Evolutionary conservation across 53 echinoderm and acorn worm species (phyloP), one percentile per base, ranked within the genome.

Genomic region (Henricia sp.): DNA sequence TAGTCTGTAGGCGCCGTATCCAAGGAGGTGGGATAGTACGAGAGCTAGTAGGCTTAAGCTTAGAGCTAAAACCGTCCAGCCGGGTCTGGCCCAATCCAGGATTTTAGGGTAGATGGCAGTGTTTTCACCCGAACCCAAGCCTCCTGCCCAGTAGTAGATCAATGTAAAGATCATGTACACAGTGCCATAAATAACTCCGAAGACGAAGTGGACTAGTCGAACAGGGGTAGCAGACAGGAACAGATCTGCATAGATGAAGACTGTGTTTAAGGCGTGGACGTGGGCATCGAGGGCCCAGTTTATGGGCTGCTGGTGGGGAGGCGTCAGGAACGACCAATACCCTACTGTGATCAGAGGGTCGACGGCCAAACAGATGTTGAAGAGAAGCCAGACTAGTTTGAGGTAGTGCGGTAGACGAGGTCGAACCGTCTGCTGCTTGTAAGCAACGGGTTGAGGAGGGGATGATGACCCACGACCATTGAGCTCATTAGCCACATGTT

Each of bases 81-180:
- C 80, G 32, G 80, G 19, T 16, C 14, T 28, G 30, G 63, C 28
- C 88, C 88, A 88, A 53, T 88, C 88, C 38, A 88, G 20, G 28
- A 88, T 38, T 25, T 38, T 26, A 12, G 80, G 80, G 34, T 88
- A 88, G 27, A 88, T 88, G 6, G 71, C 73, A 40, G 83, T 62
- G 0, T 52, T 53, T 12, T 83, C 88, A 33, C 40, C 24, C n/a
- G 88, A 83, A 63, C 73, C 73, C 63, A 72, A 20, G 0, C 83
- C 88, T 2, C 88, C 88, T 1, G 93, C 84, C 53, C 57, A 77
- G 72, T 85, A 93, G 69, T 93, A 93, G 6, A 93, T 85, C 37
- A 85, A 35, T 2, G 84, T 72, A 53, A 91, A 91, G 60, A 59
- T 53, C 11, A 88, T 38, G 69, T 93, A 93, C 25, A 82, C 0